Evolutionary conservation across 2,113 vertebrate genomes (phyloP).

Genomic region (Poicephalus gulielmi): DNA sequence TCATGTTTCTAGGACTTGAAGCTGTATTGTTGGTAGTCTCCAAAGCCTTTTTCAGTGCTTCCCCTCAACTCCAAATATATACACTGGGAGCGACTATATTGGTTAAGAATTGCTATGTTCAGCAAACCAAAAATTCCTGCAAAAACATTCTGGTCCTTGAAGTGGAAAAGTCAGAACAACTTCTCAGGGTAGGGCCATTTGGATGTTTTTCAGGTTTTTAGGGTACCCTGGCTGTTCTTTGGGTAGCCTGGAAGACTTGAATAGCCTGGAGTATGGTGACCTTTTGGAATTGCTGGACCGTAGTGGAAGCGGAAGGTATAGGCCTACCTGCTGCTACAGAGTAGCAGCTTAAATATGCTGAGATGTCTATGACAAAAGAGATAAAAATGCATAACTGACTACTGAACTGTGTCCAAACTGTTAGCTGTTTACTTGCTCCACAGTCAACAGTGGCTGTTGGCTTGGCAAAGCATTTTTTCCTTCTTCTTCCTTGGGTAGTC

Average conservation of each 20-base stretch:
- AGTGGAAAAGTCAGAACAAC: conserved; percentile 3
- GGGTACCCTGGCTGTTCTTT: neutral
- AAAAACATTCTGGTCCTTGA: neutral
- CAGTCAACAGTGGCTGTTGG: neutral
- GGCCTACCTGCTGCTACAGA: neutral
- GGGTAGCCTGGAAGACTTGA: neutral
- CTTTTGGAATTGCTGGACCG: neutral
- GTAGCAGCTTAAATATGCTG: neutral
- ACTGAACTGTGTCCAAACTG: neutral
- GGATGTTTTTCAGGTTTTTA: neutral
- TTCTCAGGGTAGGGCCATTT: neutral
- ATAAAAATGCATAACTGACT: fast-evolving
- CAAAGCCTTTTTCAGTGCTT: conserved; percentile 7
- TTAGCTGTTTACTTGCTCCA: neutral
- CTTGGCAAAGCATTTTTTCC: neutral
- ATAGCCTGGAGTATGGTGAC: neutral
- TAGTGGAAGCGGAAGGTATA: neutral
- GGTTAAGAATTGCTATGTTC: conserved; percentile 39
- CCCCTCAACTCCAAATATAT: neutral
- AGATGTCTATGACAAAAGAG: neutral
- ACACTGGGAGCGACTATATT: neutral
- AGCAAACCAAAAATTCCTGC: neutral
- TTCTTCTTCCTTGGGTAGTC: fast-evolving
- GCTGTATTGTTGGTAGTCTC: neutral
- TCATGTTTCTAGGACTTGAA: neutral